Conservation (phyloP, 2,888 invertebrate species). For the Pachycephus smyrnensis region DNA sequence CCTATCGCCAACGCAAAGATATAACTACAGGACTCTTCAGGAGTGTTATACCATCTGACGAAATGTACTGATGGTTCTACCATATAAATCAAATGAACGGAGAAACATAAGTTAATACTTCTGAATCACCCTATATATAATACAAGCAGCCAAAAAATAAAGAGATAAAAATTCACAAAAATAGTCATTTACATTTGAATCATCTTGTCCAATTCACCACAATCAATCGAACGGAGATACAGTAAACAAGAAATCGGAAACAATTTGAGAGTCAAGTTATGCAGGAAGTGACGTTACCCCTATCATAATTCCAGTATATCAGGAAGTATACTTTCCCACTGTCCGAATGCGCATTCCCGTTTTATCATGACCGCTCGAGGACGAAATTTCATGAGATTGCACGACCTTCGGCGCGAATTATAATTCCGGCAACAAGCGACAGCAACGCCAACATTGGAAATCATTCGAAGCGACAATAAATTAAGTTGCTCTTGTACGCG, state of each 20-base stretch:
- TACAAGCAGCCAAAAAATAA: too few species aligned
- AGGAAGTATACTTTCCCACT: neutral
- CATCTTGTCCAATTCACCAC: too few species aligned
- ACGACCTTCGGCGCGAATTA: conserved; percentile 54
- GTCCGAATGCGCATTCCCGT: conserved; percentile 14
- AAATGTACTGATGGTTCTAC: neutral
- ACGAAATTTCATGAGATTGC: conserved; percentile 33
- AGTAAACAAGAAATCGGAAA: neutral
- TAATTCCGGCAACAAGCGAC: conserved; percentile 51
- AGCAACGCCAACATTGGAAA: neutral
- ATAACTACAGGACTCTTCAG: neutral
- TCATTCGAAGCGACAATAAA: neutral
- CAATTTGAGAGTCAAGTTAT: neutral
- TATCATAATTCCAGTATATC: neutral
- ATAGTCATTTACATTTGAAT: neutral
- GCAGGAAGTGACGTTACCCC: neutral
- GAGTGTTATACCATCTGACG: neutral
- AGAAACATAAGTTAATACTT: too few species aligned
- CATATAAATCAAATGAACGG: neutral
- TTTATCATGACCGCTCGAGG: conserved; percentile 32
- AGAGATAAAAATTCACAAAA: neutral
- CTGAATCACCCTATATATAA: too few species aligned
- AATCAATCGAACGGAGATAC: neutral
- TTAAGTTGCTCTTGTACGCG: neutral
- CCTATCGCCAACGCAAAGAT: neutral